Percentiles rank a stretch among this genome's conserved stretches.
These are phyloP conservation scores for Brachystomella parvula DNA, from an alignment of 1,140 invertebrate species.

Conservation along the genomic window DNA sequence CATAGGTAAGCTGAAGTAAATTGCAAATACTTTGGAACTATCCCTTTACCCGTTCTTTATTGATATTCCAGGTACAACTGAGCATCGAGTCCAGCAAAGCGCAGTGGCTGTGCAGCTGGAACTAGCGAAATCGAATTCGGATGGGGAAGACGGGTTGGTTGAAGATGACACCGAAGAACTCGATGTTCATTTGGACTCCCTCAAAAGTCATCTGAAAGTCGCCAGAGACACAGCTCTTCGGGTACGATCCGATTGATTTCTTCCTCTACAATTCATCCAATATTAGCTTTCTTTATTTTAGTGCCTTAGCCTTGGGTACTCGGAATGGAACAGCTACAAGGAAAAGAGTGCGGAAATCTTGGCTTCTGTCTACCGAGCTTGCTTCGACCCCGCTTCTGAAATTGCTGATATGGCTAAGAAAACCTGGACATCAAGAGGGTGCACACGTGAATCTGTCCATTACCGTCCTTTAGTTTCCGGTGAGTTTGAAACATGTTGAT, in stretches of 20 bases:
- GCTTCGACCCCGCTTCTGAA: conserved; percentile 24
- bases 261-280: conserved; percentile 45
- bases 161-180: conserved; percentile 60
- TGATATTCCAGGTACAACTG: conserved; percentile 48
- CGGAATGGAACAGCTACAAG: too few relatives aligned
- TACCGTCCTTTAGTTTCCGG: neutral
- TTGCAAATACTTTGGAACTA: conserved; percentile 1
- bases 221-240: conserved; percentile 72
- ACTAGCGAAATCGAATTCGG: conserved; percentile 62
- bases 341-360: too few relatives aligned
- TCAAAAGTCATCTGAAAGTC: conserved; percentile 61
- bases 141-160: conserved; percentile 51
- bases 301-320: too few relatives aligned
- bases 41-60: conserved; percentile 5
- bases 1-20: conserved; percentile 53
- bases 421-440: conserved; percentile 53
- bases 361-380: conserved; percentile 19
- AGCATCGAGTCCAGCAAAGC: conserved; percentile 62
- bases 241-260: conserved; percentile 58
- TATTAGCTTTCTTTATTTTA: too few relatives aligned
- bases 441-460: neutral
- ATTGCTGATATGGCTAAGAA: conserved; percentile 53
- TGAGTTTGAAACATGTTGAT: neutral
- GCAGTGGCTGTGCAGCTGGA: conserved; percentile 67
- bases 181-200: conserved; percentile 62